phyloP scores from a whole-genome alignment of 2,113 vertebrate genomes.

The Chaetorhynchus papuensis region DNA sequence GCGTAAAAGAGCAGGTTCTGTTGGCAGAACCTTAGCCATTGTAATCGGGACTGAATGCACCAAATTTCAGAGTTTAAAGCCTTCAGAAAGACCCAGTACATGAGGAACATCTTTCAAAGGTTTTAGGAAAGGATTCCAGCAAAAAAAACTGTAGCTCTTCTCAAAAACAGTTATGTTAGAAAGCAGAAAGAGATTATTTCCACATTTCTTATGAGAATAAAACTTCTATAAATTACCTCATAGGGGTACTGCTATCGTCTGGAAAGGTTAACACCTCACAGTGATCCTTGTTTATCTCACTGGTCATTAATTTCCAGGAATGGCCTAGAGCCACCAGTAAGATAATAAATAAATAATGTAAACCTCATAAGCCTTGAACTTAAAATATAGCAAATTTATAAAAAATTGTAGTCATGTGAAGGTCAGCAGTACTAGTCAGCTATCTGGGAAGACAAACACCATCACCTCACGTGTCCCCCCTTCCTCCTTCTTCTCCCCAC shows the following conservation, averaged over 20 bases:
- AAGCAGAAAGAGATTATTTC: not conserved
- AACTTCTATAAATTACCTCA: not conserved
- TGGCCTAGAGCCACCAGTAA: not conserved
- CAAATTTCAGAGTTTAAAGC: not conserved
- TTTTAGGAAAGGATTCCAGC: not conserved
- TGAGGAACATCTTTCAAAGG: not conserved
- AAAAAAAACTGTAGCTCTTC: not conserved
- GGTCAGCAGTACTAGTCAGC: not conserved
- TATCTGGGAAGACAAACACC: not conserved
- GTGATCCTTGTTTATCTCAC: conserved; percentile 23
- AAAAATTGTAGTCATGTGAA: conserved; percentile 12
- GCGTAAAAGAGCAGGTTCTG: not conserved
- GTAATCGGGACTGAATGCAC: not conserved
- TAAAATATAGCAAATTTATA: not conserved
- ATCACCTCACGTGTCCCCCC: not conserved
- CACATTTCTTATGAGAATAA: not conserved
- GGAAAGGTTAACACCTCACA: conserved; percentile 2
- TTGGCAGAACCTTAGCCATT: not conserved
- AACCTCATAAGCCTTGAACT: conserved; percentile 33
- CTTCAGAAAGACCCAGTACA: not conserved
- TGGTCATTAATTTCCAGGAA: conserved; percentile 54
- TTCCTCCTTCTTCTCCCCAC: not conserved
- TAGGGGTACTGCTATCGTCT: not conserved
- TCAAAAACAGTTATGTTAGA: not conserved
- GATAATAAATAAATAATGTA: conserved; percentile 44